Evolutionary conservation across 2,888 invertebrate species (phyloP).

Genomic region (Hemicrepidius hirtus): DNA sequence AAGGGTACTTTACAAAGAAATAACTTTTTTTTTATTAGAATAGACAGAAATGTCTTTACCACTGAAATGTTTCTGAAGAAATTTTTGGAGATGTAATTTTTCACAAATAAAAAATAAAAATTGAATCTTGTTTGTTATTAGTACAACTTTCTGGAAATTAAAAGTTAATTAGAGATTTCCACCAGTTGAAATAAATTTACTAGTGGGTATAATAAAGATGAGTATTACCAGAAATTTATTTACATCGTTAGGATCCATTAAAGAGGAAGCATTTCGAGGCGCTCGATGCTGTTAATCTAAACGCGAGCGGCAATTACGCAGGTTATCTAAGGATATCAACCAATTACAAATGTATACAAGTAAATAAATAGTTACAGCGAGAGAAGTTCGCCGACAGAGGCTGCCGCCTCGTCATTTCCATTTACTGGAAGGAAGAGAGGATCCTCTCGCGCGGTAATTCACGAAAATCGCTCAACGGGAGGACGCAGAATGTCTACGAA

Average conservation of each 20-base stretch:
- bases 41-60: too few relatives aligned
- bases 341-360: constrained; percentile 60
- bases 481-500: constrained; percentile 23
- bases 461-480: constrained; percentile 29
- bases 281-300: neutral
- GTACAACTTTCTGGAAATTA: too few relatives aligned
- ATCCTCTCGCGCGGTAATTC: constrained; percentile 27
- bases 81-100: too few relatives aligned
- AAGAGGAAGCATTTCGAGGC: neutral
- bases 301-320: constrained; percentile 43
- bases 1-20: too few relatives aligned
- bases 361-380: constrained; percentile 60
- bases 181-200: too few relatives aligned
- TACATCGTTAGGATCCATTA: neutral
- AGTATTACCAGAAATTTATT: neutral
- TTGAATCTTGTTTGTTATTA: too few relatives aligned
- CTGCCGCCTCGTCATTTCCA: constrained; percentile 60
- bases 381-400: constrained; percentile 62
- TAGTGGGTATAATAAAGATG: too few relatives aligned
- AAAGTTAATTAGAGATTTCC: too few relatives aligned
- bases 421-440: constrained; percentile 43
- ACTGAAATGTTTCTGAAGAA: too few relatives aligned
- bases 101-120: too few relatives aligned
- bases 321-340: constrained; percentile 56
- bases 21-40: too few relatives aligned